Evolutionary conservation across 2,113 vertebrate genomes (phyloP).

Genomic region (Helogale parvula): DNA sequence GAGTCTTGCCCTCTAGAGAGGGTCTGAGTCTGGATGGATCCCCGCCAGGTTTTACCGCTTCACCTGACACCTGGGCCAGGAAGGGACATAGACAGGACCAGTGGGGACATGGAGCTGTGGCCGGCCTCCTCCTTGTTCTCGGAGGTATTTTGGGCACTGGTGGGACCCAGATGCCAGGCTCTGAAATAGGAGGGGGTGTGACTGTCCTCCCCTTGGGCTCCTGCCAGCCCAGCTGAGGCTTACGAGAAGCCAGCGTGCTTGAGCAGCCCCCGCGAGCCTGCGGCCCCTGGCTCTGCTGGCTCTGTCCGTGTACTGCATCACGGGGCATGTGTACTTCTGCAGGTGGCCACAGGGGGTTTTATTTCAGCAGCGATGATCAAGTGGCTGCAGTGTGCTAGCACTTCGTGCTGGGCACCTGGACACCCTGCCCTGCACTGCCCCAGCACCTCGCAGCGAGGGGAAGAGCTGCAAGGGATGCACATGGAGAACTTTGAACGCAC

Average conservation of each 20-base stretch:
- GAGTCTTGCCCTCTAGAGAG: background rate
- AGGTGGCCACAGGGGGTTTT: background rate
- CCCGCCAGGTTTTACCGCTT: background rate
- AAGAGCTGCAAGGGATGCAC: background rate
- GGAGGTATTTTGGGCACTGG: slow-evolving; percentile 55
- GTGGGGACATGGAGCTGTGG: background rate
- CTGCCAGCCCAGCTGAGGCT: slow-evolving; percentile 61
- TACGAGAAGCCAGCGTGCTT: background rate
- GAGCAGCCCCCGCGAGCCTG: background rate
- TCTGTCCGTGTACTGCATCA: background rate
- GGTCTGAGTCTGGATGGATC: background rate
- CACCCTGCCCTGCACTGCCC: background rate
- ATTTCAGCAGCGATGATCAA: background rate
- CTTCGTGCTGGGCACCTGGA: background rate
- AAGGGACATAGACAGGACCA: background rate
- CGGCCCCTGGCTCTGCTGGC: background rate
- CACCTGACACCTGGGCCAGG: background rate
- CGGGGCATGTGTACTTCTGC: background rate
- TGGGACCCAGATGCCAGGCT: slow-evolving; percentile 35
- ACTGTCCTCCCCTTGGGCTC: slow-evolving; percentile 12
- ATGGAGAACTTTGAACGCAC: background rate
- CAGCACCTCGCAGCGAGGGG: too few species aligned
- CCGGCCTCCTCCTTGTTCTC: background rate
- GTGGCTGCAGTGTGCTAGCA: background rate
- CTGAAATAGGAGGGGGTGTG: slow-evolving; percentile 52